Percentiles rank a stretch among this genome's conserved stretches.
Conservation (phyloP, 2,888 invertebrate genomes). For the Scaptomyza reducta region DNA sequence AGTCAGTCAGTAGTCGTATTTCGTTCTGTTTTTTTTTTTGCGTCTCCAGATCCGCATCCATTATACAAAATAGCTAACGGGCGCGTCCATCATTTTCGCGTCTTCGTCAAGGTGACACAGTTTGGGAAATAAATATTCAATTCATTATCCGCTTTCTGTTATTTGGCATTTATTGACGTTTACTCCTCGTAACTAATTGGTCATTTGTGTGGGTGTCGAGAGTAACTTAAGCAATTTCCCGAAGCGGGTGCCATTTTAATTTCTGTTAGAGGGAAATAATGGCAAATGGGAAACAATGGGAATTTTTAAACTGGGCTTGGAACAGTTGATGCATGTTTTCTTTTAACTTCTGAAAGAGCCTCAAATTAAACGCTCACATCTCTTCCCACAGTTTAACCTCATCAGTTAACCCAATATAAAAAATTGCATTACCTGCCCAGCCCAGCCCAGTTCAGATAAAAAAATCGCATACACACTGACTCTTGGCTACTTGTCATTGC, state of each 20-base stretch:
- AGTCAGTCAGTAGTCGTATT: slow-evolving; percentile 45
- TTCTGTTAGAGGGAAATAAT: neutral
- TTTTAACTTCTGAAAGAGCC: too few species aligned
- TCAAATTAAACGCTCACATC: slow-evolving; percentile 39
- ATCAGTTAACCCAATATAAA: slow-evolving; percentile 52
- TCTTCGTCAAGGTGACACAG: slow-evolving; percentile 65
- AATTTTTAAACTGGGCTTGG: neutral
- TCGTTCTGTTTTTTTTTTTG: slow-evolving; percentile 17
- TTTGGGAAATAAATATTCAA: slow-evolving; percentile 60
- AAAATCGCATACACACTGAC: slow-evolving; percentile 12
- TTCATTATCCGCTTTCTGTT: slow-evolving; percentile 67
- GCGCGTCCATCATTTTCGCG: slow-evolving; percentile 24
- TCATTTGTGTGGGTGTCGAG: slow-evolving; percentile 7
- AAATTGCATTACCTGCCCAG: slow-evolving; percentile 14
- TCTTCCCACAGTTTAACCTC: slow-evolving; percentile 54
- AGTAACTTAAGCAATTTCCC: neutral
- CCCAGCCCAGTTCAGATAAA: slow-evolving; percentile 47
- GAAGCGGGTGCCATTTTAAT: too few species aligned
- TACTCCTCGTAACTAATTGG: slow-evolving; percentile 22
- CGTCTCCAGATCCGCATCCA: slow-evolving; percentile 36
- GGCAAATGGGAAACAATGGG: neutral
- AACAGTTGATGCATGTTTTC: neutral
- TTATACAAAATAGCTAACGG: slow-evolving; percentile 40
- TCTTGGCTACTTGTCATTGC: slow-evolving; percentile 70
- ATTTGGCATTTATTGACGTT: slow-evolving; percentile 56